A percentile compares a stretch with the other conserved stretches of the same genome.
Conservation (phyloP, 1,140 invertebrate species). For the Drosophila teissieri region DNA sequence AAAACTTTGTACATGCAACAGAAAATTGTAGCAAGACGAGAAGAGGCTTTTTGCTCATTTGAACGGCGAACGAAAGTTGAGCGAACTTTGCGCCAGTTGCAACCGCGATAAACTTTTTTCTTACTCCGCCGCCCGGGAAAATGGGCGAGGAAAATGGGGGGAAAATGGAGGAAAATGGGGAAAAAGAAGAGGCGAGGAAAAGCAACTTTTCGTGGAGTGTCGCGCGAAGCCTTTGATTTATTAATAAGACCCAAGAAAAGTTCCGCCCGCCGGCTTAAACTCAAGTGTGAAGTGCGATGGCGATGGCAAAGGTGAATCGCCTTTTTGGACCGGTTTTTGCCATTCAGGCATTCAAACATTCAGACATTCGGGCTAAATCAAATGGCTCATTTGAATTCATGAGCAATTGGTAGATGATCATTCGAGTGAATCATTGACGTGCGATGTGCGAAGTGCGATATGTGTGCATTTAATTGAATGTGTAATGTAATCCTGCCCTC, state of each 20-base stretch:
- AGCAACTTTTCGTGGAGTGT: constrained; percentile 67
- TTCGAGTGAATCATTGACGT: constrained; percentile 12
- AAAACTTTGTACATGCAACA: constrained; percentile 73
- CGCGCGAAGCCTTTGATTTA: constrained; percentile 71
- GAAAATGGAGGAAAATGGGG: not conserved
- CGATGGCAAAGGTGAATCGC: constrained; percentile 42
- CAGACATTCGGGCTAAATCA: constrained; percentile 15
- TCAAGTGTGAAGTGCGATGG: constrained; percentile 39
- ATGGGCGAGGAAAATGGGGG: constrained; percentile 2
- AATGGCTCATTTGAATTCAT: constrained; percentile 50
- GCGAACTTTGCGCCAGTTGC: constrained; percentile 68
- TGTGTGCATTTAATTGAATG: constrained; percentile 20
- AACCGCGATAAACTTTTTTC: constrained; percentile 74
- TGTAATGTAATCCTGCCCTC: not conserved
- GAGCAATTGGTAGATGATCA: constrained; percentile 47
- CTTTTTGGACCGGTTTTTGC: constrained; percentile 1
- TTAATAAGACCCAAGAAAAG: constrained; percentile 61
- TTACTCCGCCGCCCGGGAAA: not conserved
- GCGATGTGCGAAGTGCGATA: not conserved
- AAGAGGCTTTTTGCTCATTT: constrained; percentile 58
- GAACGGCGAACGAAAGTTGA: constrained; percentile 59
- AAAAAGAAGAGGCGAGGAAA: not conserved
- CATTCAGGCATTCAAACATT: too few species aligned
- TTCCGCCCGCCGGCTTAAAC: constrained; percentile 18
- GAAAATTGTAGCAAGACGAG: constrained; percentile 54